Evolutionary conservation across 1,140 invertebrate genomes (phyloP), one percentile per base, ranked within the genome.

Genomic region (Sycophaga agraensis): DNA sequence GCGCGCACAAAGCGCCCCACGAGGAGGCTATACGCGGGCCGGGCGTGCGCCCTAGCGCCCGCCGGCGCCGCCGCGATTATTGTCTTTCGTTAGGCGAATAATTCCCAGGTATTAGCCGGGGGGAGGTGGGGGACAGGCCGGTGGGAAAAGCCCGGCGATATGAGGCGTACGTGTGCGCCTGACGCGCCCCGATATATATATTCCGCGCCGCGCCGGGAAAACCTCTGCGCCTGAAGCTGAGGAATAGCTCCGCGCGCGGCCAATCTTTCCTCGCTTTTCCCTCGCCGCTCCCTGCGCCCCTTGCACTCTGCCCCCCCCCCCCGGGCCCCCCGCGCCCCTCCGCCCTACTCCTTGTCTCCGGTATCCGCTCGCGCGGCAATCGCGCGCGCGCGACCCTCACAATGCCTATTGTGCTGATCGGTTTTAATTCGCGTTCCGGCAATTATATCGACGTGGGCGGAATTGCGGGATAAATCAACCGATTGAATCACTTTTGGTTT

Each of bases 121-220:
- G 28, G 28, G 28, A 11, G 28, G 11, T 31, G 28, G 28, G 28
- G 28, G 28, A 31, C 11, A 31, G 28, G 5, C 28, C 28, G n/a
- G n/a, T n/a, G n/a, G n/a, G n/a, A n/a, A n/a, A n/a, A n/a, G n/a
- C n/a, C n/a, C n/a, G n/a, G n/a, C n/a, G n/a, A n/a, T n/a, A n/a
- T n/a, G n/a, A n/a, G n/a, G n/a, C 35, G 55, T 57, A 76, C 70
- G 72, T 80, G 72, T 80, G 78, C 66, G 74, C 63, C 58, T 80
- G 78, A 80, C 78, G 76, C 73, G 74, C 73, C n/a, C n/a, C 75
- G 72, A 79, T 79, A 78, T 79, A n/a, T n/a, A 79, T 79, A 78
- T 80, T 79, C 72, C 66, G 40, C 46, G 69, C 61, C 68, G 72
- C 79, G n/a, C n/a, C n/a, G 78, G 76, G 77, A 80, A 79, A 70